phyloP scores from a whole-genome alignment of 2,888 invertebrate genomes.

The Lissonota sp. region DNA sequence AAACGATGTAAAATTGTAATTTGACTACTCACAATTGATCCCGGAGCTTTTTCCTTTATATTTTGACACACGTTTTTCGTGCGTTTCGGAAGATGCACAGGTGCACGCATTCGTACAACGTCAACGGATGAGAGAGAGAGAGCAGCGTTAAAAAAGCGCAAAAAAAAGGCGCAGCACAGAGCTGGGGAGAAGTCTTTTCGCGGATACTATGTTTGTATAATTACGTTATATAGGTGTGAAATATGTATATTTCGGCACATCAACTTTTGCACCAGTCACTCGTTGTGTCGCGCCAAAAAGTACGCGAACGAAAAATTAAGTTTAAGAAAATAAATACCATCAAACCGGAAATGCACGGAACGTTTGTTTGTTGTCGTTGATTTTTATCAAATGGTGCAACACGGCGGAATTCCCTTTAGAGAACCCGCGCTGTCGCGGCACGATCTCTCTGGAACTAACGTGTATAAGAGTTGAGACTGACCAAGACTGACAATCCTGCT shows the following conservation, averaged over 20 bases:
- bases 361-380: constrained; percentile 11
- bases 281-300: constrained; percentile 11
- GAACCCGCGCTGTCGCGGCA: too few species aligned
- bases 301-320: constrained; percentile 13
- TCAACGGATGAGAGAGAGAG: background rate
- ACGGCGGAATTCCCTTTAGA: too few species aligned
- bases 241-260: constrained; percentile 1
- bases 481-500: constrained; percentile 58
- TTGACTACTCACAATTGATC: constrained; percentile 47
- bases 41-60: constrained; percentile 3
- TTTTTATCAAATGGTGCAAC: background rate
- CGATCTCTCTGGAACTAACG: too few species aligned
- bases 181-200: background rate
- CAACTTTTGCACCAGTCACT: constrained; percentile 12
- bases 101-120: constrained; percentile 41
- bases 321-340: background rate
- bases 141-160: background rate
- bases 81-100: constrained; percentile 16
- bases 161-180: constrained; percentile 28
- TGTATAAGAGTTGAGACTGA: too few species aligned
- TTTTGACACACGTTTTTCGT: constrained; percentile 14
- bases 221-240: background rate
- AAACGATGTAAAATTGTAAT: background rate
- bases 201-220: background rate
- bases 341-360: background rate